Percentiles rank a stretch among this genome's conserved stretches.
These are phyloP conservation scores for Augiades crinisus DNA, from an alignment of 2,888 invertebrate genomes.

Conservation along the genomic window DNA sequence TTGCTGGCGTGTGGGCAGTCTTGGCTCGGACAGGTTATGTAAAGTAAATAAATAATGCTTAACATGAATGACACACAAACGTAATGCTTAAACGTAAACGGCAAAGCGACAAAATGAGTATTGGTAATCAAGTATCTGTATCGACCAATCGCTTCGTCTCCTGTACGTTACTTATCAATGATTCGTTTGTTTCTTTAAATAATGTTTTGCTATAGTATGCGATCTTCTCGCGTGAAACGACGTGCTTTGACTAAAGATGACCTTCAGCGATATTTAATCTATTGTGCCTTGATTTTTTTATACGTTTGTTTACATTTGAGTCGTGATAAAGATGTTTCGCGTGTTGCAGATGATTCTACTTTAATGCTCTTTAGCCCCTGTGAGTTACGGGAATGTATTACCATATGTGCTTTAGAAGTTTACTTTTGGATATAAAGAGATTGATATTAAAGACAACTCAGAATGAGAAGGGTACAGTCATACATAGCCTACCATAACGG, in stretches of 20 bases:
- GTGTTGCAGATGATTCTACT: slow-evolving; percentile 7
- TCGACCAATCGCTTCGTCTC: neutral
- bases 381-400: neutral
- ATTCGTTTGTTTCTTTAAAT: neutral
- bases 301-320: neutral
- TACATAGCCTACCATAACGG: no score
- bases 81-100: no score
- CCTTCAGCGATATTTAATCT: slow-evolving; percentile 5
- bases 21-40: slow-evolving; percentile 7
- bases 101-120: no score
- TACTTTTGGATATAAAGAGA: no score
- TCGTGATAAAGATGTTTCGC: slow-evolving; percentile 18
- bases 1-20: no score
- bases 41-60: slow-evolving; percentile 9
- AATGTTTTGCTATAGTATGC: neutral
- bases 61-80: slow-evolving; percentile 4
- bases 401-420: neutral
- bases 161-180: no score
- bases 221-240: neutral
- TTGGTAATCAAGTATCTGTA: neutral
- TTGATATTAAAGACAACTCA: no score
- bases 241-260: neutral
- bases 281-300: slow-evolving; percentile 10
- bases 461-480: no score
- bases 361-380: neutral